These are phyloP conservation scores for Elgaria multicarinata DNA, from an alignment of 2,113 vertebrate species.

Conservation along the genomic window DNA sequence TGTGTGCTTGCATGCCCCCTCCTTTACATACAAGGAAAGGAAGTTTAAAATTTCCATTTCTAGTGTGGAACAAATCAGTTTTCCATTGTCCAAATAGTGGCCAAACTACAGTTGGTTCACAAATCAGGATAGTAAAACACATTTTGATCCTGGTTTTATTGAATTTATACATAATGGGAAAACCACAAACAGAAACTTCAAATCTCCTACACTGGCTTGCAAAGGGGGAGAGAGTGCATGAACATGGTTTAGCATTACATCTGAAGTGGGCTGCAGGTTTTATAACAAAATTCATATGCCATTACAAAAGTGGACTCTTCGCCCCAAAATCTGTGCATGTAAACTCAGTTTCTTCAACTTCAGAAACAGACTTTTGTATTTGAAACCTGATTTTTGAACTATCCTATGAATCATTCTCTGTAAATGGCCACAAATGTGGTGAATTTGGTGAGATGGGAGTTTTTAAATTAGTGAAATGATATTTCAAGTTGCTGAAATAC, in stretches of 20 bases:
- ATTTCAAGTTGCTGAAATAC: background rate
- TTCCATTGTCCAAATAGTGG: background rate
- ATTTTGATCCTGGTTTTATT: background rate
- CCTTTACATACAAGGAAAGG: background rate
- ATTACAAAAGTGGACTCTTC: too few relatives aligned
- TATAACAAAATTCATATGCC: too few relatives aligned
- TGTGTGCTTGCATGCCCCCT: background rate
- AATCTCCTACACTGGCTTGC: too few relatives aligned
- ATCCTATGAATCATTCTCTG: background rate
- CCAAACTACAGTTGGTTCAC: background rate
- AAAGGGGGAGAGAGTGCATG: too few relatives aligned
- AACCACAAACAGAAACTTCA: too few relatives aligned
- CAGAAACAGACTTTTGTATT: background rate
- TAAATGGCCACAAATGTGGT: background rate
- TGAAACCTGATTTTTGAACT: background rate
- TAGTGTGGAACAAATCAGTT: background rate
- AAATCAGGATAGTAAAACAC: background rate
- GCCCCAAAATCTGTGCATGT: too few relatives aligned
- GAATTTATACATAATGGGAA: background rate
- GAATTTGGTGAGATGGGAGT: background rate
- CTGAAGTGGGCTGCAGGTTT: too few relatives aligned
- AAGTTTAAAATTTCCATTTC: background rate
- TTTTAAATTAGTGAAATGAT: background rate
- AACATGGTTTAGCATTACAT: background rate
- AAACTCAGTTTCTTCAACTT: too few relatives aligned